These are phyloP conservation scores for Aphaenogaster ashmeadi DNA, from an alignment of 1,140 invertebrate species.

Conservation along the genomic window DNA sequence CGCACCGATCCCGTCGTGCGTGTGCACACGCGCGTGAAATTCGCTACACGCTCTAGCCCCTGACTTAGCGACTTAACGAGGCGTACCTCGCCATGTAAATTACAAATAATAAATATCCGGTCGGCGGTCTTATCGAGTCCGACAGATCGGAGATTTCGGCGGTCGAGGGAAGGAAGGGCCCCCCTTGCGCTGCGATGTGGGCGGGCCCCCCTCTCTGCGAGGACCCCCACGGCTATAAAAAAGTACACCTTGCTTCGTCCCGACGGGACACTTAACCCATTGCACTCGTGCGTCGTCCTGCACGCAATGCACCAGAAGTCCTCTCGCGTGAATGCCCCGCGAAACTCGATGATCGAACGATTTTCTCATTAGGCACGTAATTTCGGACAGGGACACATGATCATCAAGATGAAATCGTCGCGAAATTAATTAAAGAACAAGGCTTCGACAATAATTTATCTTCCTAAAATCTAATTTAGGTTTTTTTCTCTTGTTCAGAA, in stretches of 20 bases:
- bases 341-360: conserved; percentile 47
- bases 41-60: conserved; percentile 43
- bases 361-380: conserved; percentile 7
- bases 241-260: conserved; percentile 43
- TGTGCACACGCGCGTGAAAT: conserved; percentile 33
- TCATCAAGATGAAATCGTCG: neutral
- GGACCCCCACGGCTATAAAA: conserved; percentile 68
- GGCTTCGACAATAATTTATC: neutral
- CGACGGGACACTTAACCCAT: conserved; percentile 52
- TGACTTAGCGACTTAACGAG: conserved; percentile 69
- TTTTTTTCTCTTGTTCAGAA: neutral
- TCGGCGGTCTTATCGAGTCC: conserved; percentile 78
- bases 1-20: neutral
- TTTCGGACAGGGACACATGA: neutral
- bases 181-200: conserved; percentile 79
- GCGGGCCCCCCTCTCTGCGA: conserved; percentile 76
- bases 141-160: conserved; percentile 80
- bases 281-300: conserved; percentile 41
- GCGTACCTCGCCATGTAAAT: conserved; percentile 79
- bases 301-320: conserved; percentile 44
- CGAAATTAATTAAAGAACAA: neutral
- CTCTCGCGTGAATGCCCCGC: conserved; percentile 19
- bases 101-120: conserved; percentile 84
- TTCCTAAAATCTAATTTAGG: neutral
- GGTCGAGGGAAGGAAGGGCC: conserved; percentile 32